Evolutionary conservation across 2,888 invertebrate genomes (phyloP).

Genomic region (Rhagonycha fulva): DNA sequence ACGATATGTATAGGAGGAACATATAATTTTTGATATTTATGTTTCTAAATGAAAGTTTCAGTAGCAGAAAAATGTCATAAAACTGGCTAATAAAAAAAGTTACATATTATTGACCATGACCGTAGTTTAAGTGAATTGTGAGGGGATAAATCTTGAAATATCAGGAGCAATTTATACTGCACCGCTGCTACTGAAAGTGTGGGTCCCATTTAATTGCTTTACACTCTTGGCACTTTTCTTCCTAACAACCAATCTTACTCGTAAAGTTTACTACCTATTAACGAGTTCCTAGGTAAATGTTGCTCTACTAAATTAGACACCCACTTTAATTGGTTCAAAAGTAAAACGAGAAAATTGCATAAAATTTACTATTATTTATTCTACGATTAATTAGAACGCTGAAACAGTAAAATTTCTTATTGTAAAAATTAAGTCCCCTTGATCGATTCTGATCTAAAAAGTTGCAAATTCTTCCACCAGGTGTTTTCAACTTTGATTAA

Average conservation of each 20-base stretch:
- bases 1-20: neutral
- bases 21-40: constrained; percentile 15
- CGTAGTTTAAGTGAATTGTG: constrained; percentile 26
- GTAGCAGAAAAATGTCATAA: constrained; percentile 19
- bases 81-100: constrained; percentile 28
- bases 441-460: neutral
- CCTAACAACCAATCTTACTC: constrained; percentile 4
- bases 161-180: constrained; percentile 38
- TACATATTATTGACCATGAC: constrained; percentile 28
- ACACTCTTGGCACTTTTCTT: constrained; percentile 25
- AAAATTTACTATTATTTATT: neutral
- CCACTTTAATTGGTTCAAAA: neutral
- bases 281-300: constrained; percentile 4
- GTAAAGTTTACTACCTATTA: constrained; percentile 22
- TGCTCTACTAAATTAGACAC: neutral
- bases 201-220: constrained; percentile 38
- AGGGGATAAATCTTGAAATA: constrained; percentile 31
- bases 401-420: neutral
- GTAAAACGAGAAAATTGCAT: neutral
- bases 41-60: constrained; percentile 19
- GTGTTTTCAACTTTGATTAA: constrained; percentile 29
- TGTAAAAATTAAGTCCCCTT: neutral
- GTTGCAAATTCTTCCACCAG: constrained; percentile 12
- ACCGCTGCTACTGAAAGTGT: constrained; percentile 39
- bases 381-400: neutral